These are phyloP conservation scores for Drosophila kambysellisi DNA, from an alignment of 2,888 invertebrate species.

Conservation along the genomic window DNA sequence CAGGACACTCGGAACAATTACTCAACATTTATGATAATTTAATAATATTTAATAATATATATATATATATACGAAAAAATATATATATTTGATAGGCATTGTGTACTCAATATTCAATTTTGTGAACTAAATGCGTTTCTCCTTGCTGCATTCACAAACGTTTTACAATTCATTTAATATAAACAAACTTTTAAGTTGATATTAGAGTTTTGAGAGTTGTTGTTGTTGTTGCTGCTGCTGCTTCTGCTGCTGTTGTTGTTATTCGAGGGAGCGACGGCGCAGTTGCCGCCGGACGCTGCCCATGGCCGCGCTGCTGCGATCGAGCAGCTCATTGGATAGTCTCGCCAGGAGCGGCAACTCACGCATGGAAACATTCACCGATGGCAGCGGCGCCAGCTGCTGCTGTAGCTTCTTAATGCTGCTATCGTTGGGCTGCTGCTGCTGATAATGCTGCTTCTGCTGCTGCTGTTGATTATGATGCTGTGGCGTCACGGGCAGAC, in stretches of 20 bases:
- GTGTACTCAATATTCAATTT: slow-evolving; percentile 65
- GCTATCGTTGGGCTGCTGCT: slow-evolving; percentile 23
- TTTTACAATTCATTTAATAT: slow-evolving; percentile 76
- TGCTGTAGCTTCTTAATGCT: slow-evolving; percentile 83
- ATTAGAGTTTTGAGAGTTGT: slow-evolving; percentile 20
- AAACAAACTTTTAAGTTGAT: slow-evolving; percentile 71
- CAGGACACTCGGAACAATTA: slow-evolving; percentile 53
- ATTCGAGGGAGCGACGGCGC: slow-evolving; percentile 78
- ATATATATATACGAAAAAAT: slow-evolving; percentile 9
- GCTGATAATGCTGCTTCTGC: slow-evolving; percentile 70
- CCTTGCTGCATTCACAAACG: slow-evolving; percentile 44
- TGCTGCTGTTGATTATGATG: slow-evolving; percentile 65
- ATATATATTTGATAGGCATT: slow-evolving; percentile 20
- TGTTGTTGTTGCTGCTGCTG: slow-evolving; percentile 3
- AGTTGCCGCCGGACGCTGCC: slow-evolving; percentile 66
- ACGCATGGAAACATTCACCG: slow-evolving; percentile 85
- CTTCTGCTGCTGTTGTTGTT: slow-evolving; percentile 35
- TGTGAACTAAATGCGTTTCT: slow-evolving; percentile 68
- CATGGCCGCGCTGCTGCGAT: slow-evolving; percentile 75
- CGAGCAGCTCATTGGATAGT: slow-evolving; percentile 82
- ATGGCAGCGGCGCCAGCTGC: slow-evolving; percentile 84
- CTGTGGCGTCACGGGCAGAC: slow-evolving; percentile 84
- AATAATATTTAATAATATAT: slow-evolving; percentile 9
- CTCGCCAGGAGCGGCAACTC: slow-evolving; percentile 84
- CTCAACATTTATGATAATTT: slow-evolving; percentile 65